Evolutionary conservation across 2,888 invertebrate species (phyloP), one percentile per base, ranked within the genome.

Genomic region (Diaphora mendica): DNA sequence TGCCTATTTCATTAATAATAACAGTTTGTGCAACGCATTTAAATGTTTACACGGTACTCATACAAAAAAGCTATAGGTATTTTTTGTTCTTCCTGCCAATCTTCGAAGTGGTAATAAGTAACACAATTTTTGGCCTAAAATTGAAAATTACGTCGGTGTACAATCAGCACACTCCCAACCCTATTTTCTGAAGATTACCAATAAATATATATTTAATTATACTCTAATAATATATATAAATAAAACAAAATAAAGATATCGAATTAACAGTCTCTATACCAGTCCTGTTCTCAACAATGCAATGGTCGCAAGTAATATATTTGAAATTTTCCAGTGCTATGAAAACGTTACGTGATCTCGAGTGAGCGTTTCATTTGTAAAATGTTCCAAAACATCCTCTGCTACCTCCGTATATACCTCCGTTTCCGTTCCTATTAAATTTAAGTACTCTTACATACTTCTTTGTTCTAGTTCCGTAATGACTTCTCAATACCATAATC

Each of bases 311-410:
- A 80, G 87, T 91, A 91, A 90, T 90, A 89, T 89, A 91, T 91
- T 90, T 91, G 88, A 84, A 92, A 91, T 91, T 91, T 92, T 90
- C 91, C 87, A 90, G 86, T 82, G 91, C 91, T 90, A 91, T 92
- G 92, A 93, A 92, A 92, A 91, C 87, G 90, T 90, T 91, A 93
- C 92, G 92, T 92, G 92, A 92, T 90, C 90, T 86, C 85, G 78
- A 84, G 87, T 85, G 81, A 85, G 85, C 84, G 86, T 86, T 87
- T 87, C 86, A 83, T 84, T 82, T 87, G 79, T 75, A 82, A 86
- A 86, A 83, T 80, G 85, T 86, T 86, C 87, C 86, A 88, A 88
- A 89, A 90, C 88, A 88, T 86, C 77, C 82, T 82, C 82, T 85
- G 81, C 90, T 88, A 87, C 82, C 80, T 85, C 79, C 85, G 88